Evolutionary conservation across 2,113 vertebrate genomes (phyloP), one percentile per base, ranked within the genome.

Genomic region (Scophthalmus maximus): DNA sequence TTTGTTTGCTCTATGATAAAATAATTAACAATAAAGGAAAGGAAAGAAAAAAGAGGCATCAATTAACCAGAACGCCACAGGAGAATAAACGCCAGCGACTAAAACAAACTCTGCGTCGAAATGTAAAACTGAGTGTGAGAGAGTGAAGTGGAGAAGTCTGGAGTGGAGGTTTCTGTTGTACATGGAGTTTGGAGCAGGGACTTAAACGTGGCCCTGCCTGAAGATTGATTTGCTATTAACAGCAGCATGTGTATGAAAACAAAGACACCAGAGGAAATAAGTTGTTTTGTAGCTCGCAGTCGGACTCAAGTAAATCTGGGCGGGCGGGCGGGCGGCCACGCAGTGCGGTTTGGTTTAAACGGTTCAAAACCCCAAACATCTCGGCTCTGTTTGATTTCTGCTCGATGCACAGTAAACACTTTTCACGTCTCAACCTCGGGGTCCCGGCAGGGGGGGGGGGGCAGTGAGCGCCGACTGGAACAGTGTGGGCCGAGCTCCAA

Each of bases 401-500:
- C 42, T 69, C 42, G 2, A 5, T 1, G 40, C 36, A 18, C 68
- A 51, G 50, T 61, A 73, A 81, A 73, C 44, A 73, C 34, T 67
- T n/a, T n/a, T 78, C 25, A 7, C 30, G 49, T 55, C 46, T 71
- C 2, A 18, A 62, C 14, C 55, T 23, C 51, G 0, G 25, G 11
- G 72, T 83, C 71, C 64, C 68, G 22, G 23, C 51, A 63, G 80
- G 63, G 18, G 18, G 42, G 17, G 3, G 58, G 65, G 11, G 50
- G 26, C 51, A 15, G 44, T 38, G 46, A 64, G 74, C 15, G 34
- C 27, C 64, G 30, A 47, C 51, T 72, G 71, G 63, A 83, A 73
- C 58, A 12, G 42, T 40, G 67, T 64, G 57, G 71, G 47, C 44
- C 44, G 34, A 78, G 76, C 49, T 42, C 6, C 27, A 73, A 34